phyloP scores from a whole-genome alignment of 1,140 invertebrate genomes.

The Eulimnadia texana region DNA sequence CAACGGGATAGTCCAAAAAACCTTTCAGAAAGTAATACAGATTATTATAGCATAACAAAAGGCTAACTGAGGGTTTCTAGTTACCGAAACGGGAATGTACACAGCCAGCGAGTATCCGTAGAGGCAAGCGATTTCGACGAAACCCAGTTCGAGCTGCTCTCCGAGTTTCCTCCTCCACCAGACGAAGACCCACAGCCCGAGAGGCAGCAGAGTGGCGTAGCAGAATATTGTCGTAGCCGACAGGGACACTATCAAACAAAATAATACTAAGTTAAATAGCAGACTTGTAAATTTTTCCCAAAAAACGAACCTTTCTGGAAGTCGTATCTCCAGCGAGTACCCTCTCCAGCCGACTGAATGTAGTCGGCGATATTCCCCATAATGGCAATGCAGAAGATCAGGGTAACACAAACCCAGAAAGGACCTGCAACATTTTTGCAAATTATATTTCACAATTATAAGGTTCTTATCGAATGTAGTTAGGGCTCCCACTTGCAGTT shows the following conservation, averaged over 20 bases:
- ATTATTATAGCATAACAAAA: not conserved
- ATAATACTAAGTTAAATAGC: not conserved
- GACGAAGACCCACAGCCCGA: conserved; percentile 63
- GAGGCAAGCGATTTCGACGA: conserved; percentile 72
- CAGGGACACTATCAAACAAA: conserved; percentile 48
- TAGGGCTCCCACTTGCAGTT: too few species aligned
- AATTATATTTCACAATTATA: too few species aligned
- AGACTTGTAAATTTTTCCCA: not conserved
- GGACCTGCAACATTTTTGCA: not conserved
- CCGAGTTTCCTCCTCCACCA: conserved; percentile 59
- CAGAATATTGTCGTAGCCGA: conserved; percentile 76
- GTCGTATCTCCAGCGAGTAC: conserved; percentile 74
- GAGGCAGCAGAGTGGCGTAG: conserved; percentile 75
- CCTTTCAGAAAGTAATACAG: conserved; percentile 21
- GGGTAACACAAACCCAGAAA: conserved; percentile 67
- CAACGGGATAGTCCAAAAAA: conserved; percentile 74
- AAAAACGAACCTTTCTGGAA: conserved; percentile 53
- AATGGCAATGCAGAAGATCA: conserved; percentile 28
- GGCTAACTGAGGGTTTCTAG: conserved; percentile 8
- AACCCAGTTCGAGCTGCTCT: conserved; percentile 44
- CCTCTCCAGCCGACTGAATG: conserved; percentile 45
- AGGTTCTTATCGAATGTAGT: too few species aligned
- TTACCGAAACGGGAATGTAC: conserved; percentile 77
- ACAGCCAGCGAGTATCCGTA: conserved; percentile 92
- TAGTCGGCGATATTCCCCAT: conserved; percentile 27